Evolutionary conservation across 2,797 vertebrate genomes (phyloP).

Genomic region (Anabacerthia variegaticeps): DNA sequence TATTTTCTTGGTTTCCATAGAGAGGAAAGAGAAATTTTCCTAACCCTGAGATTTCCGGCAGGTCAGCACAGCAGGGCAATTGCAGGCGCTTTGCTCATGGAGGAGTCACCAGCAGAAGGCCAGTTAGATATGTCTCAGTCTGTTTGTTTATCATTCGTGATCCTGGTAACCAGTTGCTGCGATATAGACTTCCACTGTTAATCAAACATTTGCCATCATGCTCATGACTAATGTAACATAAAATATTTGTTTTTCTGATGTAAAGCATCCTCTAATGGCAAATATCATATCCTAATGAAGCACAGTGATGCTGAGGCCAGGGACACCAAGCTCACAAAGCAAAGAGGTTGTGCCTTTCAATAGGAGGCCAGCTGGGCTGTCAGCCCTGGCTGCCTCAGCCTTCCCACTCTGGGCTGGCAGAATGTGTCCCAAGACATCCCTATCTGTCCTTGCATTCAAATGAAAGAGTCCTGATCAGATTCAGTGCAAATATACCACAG

Average conservation of each 20-base stretch:
- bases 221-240: neutral
- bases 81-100: neutral
- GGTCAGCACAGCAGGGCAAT: neutral
- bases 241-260: conserved; percentile 40
- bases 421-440: neutral
- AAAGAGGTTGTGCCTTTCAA: neutral
- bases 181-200: neutral
- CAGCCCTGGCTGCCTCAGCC: neutral
- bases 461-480: neutral
- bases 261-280: neutral
- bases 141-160: conserved; percentile 34
- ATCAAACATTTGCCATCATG: neutral
- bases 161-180: conserved; percentile 44
- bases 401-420: neutral
- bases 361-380: neutral
- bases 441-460: neutral
- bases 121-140: neutral
- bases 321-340: neutral
- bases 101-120: conserved; percentile 32
- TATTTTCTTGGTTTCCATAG: conserved; percentile 66
- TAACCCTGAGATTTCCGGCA: neutral
- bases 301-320: neutral
- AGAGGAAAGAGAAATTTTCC: neutral
- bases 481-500: neutral
- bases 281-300: neutral